phyloP scores from a whole-genome alignment of 2,113 vertebrate genomes.

The Gasterosteus aculeatus region DNA sequence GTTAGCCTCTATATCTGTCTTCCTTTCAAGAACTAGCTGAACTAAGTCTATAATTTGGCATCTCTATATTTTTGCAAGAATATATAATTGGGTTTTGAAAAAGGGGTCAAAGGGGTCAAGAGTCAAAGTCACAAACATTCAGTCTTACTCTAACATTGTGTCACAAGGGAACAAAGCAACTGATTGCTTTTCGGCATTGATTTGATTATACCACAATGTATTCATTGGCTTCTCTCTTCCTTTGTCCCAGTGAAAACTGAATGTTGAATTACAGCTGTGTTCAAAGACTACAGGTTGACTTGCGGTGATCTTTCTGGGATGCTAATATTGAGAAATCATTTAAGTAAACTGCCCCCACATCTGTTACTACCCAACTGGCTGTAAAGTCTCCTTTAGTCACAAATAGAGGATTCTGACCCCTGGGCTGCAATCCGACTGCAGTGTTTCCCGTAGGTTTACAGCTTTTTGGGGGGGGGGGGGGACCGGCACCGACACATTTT shows the following conservation, averaged over 20 bases:
- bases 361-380: not conserved
- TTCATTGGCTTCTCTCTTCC: constrained; percentile 15
- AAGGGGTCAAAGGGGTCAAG: not conserved
- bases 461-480: too few species aligned
- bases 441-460: too few species aligned
- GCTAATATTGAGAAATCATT: not conserved
- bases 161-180: constrained; percentile 11
- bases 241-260: not conserved
- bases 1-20: not conserved
- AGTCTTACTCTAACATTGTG: not conserved
- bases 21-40: not conserved
- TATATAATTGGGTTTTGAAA: constrained; percentile 7
- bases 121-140: not conserved
- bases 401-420: not conserved
- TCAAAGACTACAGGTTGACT: not conserved
- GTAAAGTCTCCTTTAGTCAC: not conserved
- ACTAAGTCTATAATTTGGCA: not conserved
- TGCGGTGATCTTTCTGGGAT: not conserved
- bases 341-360: not conserved
- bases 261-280: not conserved
- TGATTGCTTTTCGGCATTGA: constrained; percentile 36
- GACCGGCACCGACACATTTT: too few species aligned
- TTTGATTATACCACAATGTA: constrained; percentile 18
- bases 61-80: not conserved
- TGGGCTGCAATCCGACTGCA: not conserved